These are phyloP conservation scores for Orthosia incerta DNA, from an alignment of 2,888 invertebrate species.

Conservation along the genomic window DNA sequence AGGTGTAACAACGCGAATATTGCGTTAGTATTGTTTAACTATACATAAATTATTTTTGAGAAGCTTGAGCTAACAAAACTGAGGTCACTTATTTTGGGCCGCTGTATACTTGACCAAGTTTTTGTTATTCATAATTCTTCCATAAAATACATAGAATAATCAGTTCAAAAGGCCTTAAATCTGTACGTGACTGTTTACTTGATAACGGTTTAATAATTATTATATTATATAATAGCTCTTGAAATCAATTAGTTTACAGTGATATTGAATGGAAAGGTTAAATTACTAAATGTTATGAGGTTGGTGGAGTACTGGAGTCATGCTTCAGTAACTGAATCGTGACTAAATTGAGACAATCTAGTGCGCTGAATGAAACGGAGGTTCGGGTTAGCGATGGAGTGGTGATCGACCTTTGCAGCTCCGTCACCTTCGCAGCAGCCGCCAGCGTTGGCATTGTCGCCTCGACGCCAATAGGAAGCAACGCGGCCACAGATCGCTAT, in stretches of 20 bases:
- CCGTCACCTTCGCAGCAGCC: constrained; percentile 86
- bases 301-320: constrained; percentile 25
- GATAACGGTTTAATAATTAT: constrained; percentile 36
- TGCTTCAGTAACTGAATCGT: constrained; percentile 54
- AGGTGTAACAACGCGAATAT: constrained; percentile 45
- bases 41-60: constrained; percentile 61
- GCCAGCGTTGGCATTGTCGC: constrained; percentile 87
- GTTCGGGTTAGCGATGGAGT: constrained; percentile 72
- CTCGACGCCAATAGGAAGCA: constrained; percentile 90
- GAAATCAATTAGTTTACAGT: constrained; percentile 40
- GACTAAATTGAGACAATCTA: constrained; percentile 49
- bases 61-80: constrained; percentile 63
- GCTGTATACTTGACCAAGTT: constrained; percentile 72
- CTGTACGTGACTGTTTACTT: constrained; percentile 38
- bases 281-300: constrained; percentile 38
- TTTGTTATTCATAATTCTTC: constrained; percentile 66
- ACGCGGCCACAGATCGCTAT: constrained; percentile 88
- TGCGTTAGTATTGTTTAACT: constrained; percentile 64
- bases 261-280: constrained; percentile 41
- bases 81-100: constrained; percentile 70
- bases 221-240: constrained; percentile 48
- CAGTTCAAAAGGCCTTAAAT: constrained; percentile 48
- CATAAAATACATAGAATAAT: constrained; percentile 61
- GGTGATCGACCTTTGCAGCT: constrained; percentile 85
- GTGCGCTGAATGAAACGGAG: constrained; percentile 56